A percentile compares a stretch with the other conserved stretches of the same genome.
Conservation (phyloP, 2,888 invertebrate species). For the Drosophila mercatorum region DNA sequence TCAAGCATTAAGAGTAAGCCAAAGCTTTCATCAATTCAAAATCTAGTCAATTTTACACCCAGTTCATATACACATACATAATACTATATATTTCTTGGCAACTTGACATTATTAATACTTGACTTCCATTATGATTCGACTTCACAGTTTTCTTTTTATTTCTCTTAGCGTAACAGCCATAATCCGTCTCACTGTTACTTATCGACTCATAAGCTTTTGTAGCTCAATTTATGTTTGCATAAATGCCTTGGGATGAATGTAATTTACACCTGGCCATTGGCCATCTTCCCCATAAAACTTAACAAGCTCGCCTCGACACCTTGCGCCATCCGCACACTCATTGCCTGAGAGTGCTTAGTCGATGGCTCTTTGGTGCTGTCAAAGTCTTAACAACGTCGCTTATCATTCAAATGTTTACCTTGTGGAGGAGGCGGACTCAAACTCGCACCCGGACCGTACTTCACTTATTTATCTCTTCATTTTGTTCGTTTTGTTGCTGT, state of each 20-base stretch:
- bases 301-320: background rate
- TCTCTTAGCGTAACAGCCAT: background rate
- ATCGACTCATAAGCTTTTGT: background rate
- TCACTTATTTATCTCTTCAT: background rate
- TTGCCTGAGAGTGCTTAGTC: background rate
- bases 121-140: background rate
- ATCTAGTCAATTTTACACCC: too few species aligned
- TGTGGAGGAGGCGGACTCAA: background rate
- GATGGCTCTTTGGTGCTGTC: background rate
- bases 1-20: background rate
- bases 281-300: background rate
- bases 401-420: conserved; percentile 1
- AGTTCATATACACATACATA: too few species aligned
- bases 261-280: background rate
- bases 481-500: background rate
- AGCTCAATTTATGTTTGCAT: background rate
- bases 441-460: background rate
- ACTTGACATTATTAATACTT: background rate
- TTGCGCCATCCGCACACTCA: background rate
- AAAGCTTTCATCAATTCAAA: too few species aligned
- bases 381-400: conserved; percentile 3
- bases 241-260: background rate
- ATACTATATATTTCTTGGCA: background rate
- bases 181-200: background rate
- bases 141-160: background rate